A percentile compares a stretch with the other conserved stretches of the same genome.
phyloP scores from a whole-genome alignment of 2,888 invertebrate species.

The Syrphus vitripennis region DNA sequence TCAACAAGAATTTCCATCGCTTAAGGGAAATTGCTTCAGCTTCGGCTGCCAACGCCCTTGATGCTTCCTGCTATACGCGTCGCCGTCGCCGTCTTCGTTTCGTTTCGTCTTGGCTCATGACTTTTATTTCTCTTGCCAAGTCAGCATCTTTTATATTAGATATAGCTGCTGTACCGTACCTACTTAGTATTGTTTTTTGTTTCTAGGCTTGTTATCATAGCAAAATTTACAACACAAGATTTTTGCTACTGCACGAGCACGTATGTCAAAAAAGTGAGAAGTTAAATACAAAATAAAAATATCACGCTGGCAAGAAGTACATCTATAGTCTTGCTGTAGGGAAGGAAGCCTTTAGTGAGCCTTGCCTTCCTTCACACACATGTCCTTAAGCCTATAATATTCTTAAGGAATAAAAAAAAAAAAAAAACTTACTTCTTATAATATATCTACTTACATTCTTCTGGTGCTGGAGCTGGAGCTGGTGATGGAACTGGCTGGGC shows the following conservation, averaged over 20 bases:
- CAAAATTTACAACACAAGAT: constrained; percentile 40
- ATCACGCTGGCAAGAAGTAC: not conserved
- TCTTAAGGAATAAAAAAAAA: constrained; percentile 8
- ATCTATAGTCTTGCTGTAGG: not conserved
- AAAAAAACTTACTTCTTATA: constrained; percentile 9
- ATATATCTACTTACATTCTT: constrained; percentile 3
- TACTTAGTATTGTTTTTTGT: not conserved
- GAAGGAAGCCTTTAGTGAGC: not conserved
- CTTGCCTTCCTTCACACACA: constrained; percentile 1
- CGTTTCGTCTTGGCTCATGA: not conserved
- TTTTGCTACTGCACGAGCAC: constrained; percentile 3
- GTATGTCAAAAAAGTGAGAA: constrained; percentile 40
- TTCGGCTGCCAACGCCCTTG: not conserved
- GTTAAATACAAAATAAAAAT: constrained; percentile 30
- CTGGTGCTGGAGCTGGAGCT: too few species aligned
- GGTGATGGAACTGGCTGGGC: too few species aligned
- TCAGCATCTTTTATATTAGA: not conserved
- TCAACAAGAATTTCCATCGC: constrained; percentile 49
- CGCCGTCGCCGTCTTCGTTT: not conserved
- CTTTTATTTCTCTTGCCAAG: not conserved
- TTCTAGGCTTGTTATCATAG: constrained; percentile 40
- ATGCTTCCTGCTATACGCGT: too few species aligned
- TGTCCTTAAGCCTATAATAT: constrained; percentile 11
- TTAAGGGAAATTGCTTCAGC: constrained; percentile 25
- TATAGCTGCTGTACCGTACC: not conserved